Base-by-base conservation (phyloP, 1,140 invertebrate species). In the Drepana arcuata region DNA sequence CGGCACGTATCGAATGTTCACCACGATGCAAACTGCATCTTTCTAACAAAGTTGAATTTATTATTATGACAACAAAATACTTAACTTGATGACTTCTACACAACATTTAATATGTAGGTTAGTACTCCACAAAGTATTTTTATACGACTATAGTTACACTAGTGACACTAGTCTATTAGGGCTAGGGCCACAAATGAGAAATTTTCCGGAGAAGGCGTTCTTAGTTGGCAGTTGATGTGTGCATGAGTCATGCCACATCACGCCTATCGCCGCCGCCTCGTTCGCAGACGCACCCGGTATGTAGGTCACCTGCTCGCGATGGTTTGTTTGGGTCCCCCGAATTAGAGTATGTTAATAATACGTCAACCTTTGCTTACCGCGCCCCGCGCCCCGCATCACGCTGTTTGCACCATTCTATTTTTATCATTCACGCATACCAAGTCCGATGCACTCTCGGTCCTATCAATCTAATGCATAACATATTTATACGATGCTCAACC, bases 301-400 rank as follows among this genome's bases (percentile, higher is more conserved):
- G 58, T 78, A 69, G 73, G 72, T 70, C 77, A 65, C 52, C 61
- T 56, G 59, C 52, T 67, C 52, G 48, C 57, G 61, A 75, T 77
- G 69, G 65, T 80, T 80, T 78, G 77, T 78, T 81, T 78, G 69
- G 75, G 69, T 80, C 65, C 65, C 55, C 59, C 63, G 49, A 75
- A 74, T 77, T 77, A 69, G 65, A 57, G 41, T 64, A 55, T 58
- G 67, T 65, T 67, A 67, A 70, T 70, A 65, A 70, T 70, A 70
- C 53, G 47, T 58, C 49, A 67, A 70, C 61, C 67, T 70, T 67
- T 67, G 56, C 51, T 52, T 51, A 48, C 41, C 36, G 32, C 48
- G 33, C 41, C 47, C 49, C 37, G 30, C 38, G 28, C 48, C 43
- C 35, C 35, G 24, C 48, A 34, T 37, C 45, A 30, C 29, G 31